Evolutionary conservation across 1,140 invertebrate genomes (phyloP), one percentile per base, ranked within the genome.

Genomic region (Drosophila suzukii): DNA sequence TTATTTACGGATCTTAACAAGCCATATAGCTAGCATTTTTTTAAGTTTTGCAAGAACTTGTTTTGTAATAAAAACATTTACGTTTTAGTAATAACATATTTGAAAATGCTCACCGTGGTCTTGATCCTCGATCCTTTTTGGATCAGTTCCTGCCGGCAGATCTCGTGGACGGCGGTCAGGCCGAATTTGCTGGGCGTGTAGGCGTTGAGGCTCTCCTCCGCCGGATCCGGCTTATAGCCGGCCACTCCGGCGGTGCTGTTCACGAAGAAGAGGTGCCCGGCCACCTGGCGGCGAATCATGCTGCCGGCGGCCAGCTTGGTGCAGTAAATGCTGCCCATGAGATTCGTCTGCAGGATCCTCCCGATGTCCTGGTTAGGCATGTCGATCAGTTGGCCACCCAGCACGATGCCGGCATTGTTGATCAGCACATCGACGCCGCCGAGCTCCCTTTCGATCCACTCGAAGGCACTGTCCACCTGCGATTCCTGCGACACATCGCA

Each of bases 231-330:
- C 53, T 80, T 79, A 12, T 88, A 88, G 2, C 94, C 82, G 24
- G 91, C 93, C 66, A 94, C 92, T 0, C 94, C 94, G 0, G 93
- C 92, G 13, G 94, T 78, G 71, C 94, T 96, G 91, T 95, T 96
- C 11, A 97, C 94, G 57, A 96, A 94, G 55, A 97, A 93, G 51
- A 97, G 94, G 60, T 97, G 95, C 0, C 96, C 96, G 46, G 94
- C 91, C 24, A 95, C 93, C 1, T 93, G 92, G 6, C 94, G 93
- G 58, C 94, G 94, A 49, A 86, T 93, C 96, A 97, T 97, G 0
- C 94, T 94, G 32, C 94, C 93, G 1, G 96, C 86, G 1, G 95
- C 94, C 82, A 95, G 94, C 46, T 95, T 93, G 0, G 95, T 94
- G 59, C 96, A 96, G 50, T 95, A 93, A 15, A 94, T 93, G 7